phyloP scores from a whole-genome alignment of 2,113 vertebrate species.

The Heterocephalus glaber region DNA sequence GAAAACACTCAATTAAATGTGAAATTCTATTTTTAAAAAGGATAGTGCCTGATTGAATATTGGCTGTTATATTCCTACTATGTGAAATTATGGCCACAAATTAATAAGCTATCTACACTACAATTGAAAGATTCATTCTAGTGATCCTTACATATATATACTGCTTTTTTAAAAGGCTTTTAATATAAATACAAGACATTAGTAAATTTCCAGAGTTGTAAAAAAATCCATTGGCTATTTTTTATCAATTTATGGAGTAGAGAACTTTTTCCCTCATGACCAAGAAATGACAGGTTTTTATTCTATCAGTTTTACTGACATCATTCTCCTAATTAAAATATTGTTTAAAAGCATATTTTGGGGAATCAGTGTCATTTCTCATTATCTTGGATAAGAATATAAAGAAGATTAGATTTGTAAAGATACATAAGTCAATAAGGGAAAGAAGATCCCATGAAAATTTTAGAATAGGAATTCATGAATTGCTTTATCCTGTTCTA shows the following conservation, averaged over 20 bases:
- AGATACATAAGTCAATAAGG: not conserved
- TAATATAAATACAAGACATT: not conserved
- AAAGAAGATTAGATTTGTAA: not conserved
- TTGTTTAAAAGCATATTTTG: slow-evolving; percentile 12
- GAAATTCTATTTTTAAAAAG: slow-evolving; percentile 12
- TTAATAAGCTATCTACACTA: not conserved
- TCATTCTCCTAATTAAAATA: not conserved
- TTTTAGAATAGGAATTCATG: not conserved
- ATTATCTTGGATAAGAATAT: not conserved
- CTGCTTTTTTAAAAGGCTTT: not conserved
- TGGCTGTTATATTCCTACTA: not conserved
- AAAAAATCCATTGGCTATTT: not conserved
- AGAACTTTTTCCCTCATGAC: not conserved
- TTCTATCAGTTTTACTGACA: not conserved
- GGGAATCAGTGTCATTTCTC: not conserved
- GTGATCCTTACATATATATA: not conserved
- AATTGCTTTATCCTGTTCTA: not conserved
- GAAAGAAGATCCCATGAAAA: not conserved
- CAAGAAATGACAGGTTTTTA: not conserved
- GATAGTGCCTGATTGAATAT: not conserved
- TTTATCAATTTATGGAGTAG: not conserved
- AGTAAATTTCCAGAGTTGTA: not conserved
- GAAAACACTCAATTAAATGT: not conserved
- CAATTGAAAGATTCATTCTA: not conserved
- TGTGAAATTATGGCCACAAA: not conserved